Evolutionary conservation across 2,797 vertebrate species (phyloP), one percentile per base, ranked within the genome.

Genomic region (Mormyrus hasselquistii): DNA sequence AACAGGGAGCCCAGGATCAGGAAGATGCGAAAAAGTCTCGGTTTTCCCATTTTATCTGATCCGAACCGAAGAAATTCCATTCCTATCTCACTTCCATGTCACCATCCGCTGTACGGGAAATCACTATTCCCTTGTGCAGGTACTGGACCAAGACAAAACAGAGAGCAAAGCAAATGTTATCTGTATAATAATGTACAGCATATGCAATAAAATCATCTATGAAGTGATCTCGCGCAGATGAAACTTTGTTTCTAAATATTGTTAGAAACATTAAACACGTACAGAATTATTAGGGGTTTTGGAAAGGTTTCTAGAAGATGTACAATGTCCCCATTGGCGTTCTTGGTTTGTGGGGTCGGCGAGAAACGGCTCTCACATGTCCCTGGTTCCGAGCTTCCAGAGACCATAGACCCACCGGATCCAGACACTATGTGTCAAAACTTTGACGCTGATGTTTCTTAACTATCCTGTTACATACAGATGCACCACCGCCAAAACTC

Each of bases 1-100:
- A 98, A 97, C 89, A 96, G 94, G 0, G 98, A 98, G 84, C 98
- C 97, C 92, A 99, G 94, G 86, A 96, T 96, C 90, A 99, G 95
- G 89, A 97, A 97, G 88, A 98, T 95, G 90, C 96, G 97, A 92
- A 99, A 96, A 89, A 98, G 96, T 91, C 96, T 96, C 0, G 97
- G 96, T 90, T 96, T 98, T 94, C 96, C 96, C 99, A 99, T 99
- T 89, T 95, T 95, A 95, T 88, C 91, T 82, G 90, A 62, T 92
- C 52, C 53, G 16, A 89, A 88, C 53, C 89, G 90, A 44, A 88
- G 65, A 79, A 76, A 86, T 86, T 91, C 90, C 90, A 91, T 91
- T 89, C 91, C 91, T 93, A 94, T 92, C 92, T 94, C 87, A 91
- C 90, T 91, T 94, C 92, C 94, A 93, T 91, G 90, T 83, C 93